Evolutionary conservation across 2,888 invertebrate species (phyloP), one percentile per base, ranked within the genome.

Genomic region (Synergus umbraculus): DNA sequence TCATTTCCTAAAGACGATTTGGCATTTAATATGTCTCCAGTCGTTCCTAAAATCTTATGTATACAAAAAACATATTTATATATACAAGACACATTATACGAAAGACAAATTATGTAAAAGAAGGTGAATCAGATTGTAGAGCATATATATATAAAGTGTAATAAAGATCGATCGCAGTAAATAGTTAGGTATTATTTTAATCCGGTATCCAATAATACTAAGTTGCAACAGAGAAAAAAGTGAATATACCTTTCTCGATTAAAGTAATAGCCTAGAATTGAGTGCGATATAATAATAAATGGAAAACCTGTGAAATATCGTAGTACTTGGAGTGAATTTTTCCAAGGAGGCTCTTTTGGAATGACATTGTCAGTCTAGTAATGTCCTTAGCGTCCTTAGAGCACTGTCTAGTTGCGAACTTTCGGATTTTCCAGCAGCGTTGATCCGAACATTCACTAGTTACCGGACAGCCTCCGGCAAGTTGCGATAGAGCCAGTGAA

Each of bases 331-430:
- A 13, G n/a, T 18, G 43, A 77, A 78, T 77, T 58, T 58, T 41
- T 44, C 37, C 4, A 41, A 43, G 43, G 76, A 79, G 79, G 60
- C 82, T 83, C 83, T 79, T 81, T 78, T 67, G 65, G 80, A 76
- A 80, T 73, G 81, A 83, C 76, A 44, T 44, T 58, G 73, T 69
- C 66, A 66, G 76, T 77, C 77, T 58, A 44, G 54, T 76, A 22
- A 67, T 77, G 81, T 78, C 66, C 66, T 81, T 78, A 81, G 65
- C n/a, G 81, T 83, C 80, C 79, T 66, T 80, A 83, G 77, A 63
- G 78, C 65, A 69, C 77, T 69, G 69, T 73, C 54, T 73, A 73
- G 73, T 73, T 41, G 54, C 37, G 37, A 73, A 54, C 73, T 73
- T 73, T 73, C n/a, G 54, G 10, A 73, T 29, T 73, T 73, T 73